phyloP scores from a whole-genome alignment of 2,113 vertebrate species.

The Eclectus roratus region DNA sequence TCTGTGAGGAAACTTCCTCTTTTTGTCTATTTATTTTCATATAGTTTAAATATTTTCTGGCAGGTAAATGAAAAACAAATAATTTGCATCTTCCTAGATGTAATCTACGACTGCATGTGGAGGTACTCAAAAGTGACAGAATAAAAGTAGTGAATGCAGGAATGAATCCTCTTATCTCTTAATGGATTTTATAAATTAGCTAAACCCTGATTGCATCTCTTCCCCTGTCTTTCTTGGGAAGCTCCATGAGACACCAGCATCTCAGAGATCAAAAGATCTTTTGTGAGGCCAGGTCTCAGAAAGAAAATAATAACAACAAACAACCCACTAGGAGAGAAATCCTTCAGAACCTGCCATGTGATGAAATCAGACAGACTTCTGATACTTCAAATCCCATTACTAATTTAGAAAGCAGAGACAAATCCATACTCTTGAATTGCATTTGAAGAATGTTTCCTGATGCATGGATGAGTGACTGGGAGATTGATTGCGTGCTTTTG shows the following conservation, averaged over 20 bases:
- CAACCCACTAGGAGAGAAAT: not conserved
- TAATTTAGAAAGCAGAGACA: conserved; percentile 1
- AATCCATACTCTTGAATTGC: not conserved
- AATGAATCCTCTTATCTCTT: not conserved
- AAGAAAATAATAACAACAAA: not conserved
- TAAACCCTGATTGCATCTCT: not conserved
- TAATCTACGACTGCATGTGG: not conserved
- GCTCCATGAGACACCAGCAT: not conserved
- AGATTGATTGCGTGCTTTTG: not conserved
- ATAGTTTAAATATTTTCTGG: not conserved
- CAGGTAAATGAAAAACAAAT: not conserved
- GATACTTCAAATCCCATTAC: conserved; percentile 27
- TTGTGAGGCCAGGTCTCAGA: not conserved
- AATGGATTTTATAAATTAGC: not conserved
- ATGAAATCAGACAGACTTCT: not conserved
- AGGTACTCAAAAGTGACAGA: not conserved
- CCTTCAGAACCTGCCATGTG: not conserved
- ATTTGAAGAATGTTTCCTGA: not conserved
- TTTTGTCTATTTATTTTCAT: not conserved
- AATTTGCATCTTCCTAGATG: not conserved
- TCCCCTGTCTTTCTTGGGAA: not conserved
- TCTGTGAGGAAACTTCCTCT: not conserved
- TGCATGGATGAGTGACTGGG: not conserved
- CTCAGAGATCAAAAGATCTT: not conserved
- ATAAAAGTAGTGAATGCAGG: not conserved